Evolutionary conservation across 2,113 vertebrate genomes (phyloP).

Genomic region (Upupa epops): DNA sequence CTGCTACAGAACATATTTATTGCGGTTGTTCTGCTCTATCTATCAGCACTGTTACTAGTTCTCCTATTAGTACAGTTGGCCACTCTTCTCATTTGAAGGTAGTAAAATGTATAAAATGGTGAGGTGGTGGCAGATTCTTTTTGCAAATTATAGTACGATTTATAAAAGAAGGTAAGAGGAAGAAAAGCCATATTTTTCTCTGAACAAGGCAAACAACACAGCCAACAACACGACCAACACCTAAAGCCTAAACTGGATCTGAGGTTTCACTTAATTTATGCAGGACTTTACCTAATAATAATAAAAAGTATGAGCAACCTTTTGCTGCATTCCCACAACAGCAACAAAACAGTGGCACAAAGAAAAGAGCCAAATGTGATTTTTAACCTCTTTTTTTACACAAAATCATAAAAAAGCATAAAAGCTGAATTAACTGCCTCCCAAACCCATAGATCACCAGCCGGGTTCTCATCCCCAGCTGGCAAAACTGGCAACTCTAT

Average conservation of each 20-base stretch:
- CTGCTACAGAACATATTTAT: slow-evolving; percentile 9
- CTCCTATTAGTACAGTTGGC: neutral
- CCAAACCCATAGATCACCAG: slow-evolving; percentile 76
- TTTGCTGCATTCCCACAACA: slow-evolving; percentile 71
- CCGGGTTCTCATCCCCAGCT: slow-evolving; percentile 83
- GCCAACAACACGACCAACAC: slow-evolving; percentile 13
- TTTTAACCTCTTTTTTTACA: slow-evolving; percentile 80
- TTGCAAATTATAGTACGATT: neutral
- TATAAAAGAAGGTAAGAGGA: slow-evolving; percentile 18
- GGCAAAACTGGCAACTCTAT: slow-evolving; percentile 82
- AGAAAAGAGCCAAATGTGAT: slow-evolving; percentile 77
- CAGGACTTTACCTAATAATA: slow-evolving; percentile 66
- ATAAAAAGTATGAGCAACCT: slow-evolving; percentile 70
- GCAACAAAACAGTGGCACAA: slow-evolving; percentile 69
- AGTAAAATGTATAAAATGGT: neutral
- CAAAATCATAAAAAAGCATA: slow-evolving; percentile 82
- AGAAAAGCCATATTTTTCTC: neutral
- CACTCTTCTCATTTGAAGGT: neutral
- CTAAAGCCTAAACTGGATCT: slow-evolving; percentile 12
- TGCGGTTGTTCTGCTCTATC: neutral
- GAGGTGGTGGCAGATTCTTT: neutral
- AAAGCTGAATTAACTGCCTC: slow-evolving; percentile 81
- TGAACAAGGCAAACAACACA: slow-evolving; percentile 10
- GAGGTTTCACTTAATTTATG: slow-evolving; percentile 50
- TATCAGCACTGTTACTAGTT: neutral